A percentile compares a stretch with the other conserved stretches of the same genome.
These are phyloP conservation scores for Drosophila antonietae DNA, from an alignment of 2,888 invertebrate genomes.

Conservation along the genomic window DNA sequence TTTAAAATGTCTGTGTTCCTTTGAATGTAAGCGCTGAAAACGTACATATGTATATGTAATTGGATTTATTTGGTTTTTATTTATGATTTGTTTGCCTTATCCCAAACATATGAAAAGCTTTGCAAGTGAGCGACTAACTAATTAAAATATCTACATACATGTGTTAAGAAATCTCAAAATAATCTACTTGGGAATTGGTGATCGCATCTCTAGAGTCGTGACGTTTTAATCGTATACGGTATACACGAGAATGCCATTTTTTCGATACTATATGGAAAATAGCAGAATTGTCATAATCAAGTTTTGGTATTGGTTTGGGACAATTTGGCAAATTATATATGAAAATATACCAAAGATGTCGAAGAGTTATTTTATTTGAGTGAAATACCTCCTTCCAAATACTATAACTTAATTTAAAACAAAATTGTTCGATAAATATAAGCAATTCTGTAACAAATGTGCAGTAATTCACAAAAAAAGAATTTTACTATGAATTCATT, in stretches of 20 bases:
- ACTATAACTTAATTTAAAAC: not conserved
- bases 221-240: too few relatives aligned
- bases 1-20: slow-evolving; percentile 1
- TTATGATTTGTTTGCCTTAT: too few relatives aligned
- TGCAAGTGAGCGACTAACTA: too few relatives aligned
- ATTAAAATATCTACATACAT: too few relatives aligned
- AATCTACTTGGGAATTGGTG: too few relatives aligned
- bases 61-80: too few relatives aligned
- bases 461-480: too few relatives aligned
- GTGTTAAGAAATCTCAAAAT: not conserved
- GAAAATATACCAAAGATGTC: not conserved
- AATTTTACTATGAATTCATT: not conserved
- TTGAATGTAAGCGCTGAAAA: not conserved
- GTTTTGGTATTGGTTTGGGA: not conserved
- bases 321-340: not conserved
- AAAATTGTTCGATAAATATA: not conserved
- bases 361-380: not conserved
- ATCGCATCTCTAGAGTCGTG: too few relatives aligned
- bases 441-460: not conserved
- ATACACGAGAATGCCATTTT: too few relatives aligned
- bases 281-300: too few relatives aligned
- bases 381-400: not conserved
- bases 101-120: too few relatives aligned
- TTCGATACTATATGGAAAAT: not conserved
- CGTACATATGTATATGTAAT: not conserved